Evolutionary conservation across 2,888 invertebrate species (phyloP).

Genomic region (Sinhomidia bicolor): DNA sequence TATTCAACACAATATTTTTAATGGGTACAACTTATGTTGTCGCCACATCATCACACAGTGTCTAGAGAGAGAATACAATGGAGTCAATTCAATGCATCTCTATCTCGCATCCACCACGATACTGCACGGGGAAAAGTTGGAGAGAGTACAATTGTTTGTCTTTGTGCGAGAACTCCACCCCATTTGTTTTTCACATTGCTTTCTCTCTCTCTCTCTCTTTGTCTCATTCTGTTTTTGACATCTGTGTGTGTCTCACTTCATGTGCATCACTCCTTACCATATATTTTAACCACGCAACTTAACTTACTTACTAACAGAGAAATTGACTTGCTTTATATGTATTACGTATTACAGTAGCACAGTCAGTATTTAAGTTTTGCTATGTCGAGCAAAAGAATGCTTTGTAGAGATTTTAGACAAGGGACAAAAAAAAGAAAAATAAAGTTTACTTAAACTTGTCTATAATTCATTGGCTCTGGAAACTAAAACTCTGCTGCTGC

Average conservation of each 20-base stretch:
- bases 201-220: conserved; percentile 68
- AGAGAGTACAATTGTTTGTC: conserved; percentile 70
- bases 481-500: too few relatives aligned
- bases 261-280: conserved; percentile 75
- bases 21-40: too few relatives aligned
- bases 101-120: too few relatives aligned
- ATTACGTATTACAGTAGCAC: too few relatives aligned
- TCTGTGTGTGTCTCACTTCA: conserved; percentile 72
- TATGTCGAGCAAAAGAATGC: too few relatives aligned
- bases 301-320: conserved; percentile 4
- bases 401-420: too few relatives aligned
- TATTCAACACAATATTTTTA: too few relatives aligned
- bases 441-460: background rate
- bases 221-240: conserved; percentile 79
- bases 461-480: conserved; percentile 39
- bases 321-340: too few relatives aligned
- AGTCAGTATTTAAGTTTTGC: too few relatives aligned
- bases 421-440: background rate
- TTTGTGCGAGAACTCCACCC: conserved; percentile 73
- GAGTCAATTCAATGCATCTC: background rate
- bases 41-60: too few relatives aligned
- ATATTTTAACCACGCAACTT: conserved; percentile 8
- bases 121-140: conserved; percentile 64
- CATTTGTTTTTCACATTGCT: conserved; percentile 75
- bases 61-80: too few relatives aligned